Conservation (phyloP, 2,113 vertebrate genomes). For the Heptranchias perlo region DNA sequence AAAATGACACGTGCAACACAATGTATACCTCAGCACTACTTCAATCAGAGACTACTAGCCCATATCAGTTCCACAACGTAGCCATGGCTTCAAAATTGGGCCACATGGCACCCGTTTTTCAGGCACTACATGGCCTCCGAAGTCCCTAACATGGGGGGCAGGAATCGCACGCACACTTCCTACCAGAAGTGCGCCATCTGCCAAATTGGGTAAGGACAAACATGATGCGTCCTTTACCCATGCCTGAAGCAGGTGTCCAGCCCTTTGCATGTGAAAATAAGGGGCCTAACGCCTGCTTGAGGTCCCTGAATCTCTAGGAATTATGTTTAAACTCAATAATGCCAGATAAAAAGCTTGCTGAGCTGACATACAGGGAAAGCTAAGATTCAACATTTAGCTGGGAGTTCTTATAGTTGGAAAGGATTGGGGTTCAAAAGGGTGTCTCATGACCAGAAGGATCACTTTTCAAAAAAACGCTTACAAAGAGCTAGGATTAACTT, state of each 20-base stretch:
- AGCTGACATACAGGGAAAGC: background rate
- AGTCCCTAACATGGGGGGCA: background rate
- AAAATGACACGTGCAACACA: no score
- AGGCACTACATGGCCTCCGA: background rate
- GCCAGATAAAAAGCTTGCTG: background rate
- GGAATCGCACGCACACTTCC: background rate
- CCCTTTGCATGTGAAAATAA: background rate
- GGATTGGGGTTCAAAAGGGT: background rate
- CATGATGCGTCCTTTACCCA: background rate
- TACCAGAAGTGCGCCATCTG: no score
- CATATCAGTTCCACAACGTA: no score
- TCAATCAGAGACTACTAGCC: no score
- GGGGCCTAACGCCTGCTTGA: no score
- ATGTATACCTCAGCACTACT: no score
- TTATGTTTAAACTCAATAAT: background rate
- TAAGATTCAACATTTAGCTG: background rate
- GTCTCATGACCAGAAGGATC: background rate
- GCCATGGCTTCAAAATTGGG: background rate
- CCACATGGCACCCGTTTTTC: background rate
- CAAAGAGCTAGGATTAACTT: background rate
- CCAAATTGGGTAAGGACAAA: background rate
- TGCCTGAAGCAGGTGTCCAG: background rate
- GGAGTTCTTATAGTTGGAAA: no score
- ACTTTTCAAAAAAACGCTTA: background rate
- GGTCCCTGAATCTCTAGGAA: no score